phyloP scores from a whole-genome alignment of 1,140 invertebrate species.

The Ganaspis sp. region DNA sequence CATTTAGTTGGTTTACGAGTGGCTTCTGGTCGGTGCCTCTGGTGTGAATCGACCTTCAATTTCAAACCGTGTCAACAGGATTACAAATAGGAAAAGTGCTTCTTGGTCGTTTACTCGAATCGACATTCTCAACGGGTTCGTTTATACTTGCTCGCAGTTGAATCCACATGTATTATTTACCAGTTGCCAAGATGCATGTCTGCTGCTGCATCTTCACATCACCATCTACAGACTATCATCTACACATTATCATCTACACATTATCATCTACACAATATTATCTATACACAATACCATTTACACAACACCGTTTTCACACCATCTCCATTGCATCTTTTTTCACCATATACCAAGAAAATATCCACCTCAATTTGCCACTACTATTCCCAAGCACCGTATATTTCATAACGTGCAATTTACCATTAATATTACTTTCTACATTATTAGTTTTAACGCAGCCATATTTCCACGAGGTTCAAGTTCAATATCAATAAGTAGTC shows the following conservation, averaged over 20 bases:
- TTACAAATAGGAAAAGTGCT: slow-evolving; percentile 12
- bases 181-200: neutral
- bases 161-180: slow-evolving; percentile 23
- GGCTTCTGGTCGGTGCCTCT: neutral
- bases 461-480: too few species aligned
- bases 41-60: slow-evolving; percentile 12
- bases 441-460: slow-evolving; percentile 2
- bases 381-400: neutral
- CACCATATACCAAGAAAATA: neutral
- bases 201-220: neutral
- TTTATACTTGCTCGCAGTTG: slow-evolving; percentile 3
- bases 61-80: slow-evolving; percentile 24
- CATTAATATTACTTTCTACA: neutral
- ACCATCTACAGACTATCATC: too few species aligned
- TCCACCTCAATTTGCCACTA: slow-evolving; percentile 20
- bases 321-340: too few species aligned
- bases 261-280: too few species aligned
- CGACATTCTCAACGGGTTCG: slow-evolving; percentile 17
- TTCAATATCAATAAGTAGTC: too few species aligned
- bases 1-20: neutral
- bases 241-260: too few species aligned
- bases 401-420: slow-evolving; percentile 28
- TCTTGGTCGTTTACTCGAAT: neutral
- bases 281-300: neutral
- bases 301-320: too few species aligned